Evolutionary conservation across 2,113 vertebrate genomes (phyloP).

Genomic region (Furnarius figulus): DNA sequence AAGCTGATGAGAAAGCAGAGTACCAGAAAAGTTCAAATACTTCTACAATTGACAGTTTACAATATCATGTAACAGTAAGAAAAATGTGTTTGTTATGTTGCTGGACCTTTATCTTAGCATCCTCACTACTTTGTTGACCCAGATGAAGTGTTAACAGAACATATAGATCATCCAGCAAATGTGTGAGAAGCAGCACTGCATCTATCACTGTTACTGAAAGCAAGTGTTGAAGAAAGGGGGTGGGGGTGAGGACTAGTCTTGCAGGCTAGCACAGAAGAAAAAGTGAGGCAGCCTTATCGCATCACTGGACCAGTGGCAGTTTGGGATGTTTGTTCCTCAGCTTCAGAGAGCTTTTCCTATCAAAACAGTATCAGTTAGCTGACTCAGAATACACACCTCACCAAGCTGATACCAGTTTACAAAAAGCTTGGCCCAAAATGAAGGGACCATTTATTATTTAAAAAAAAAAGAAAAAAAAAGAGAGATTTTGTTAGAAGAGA

Average conservation of each 20-base stretch:
- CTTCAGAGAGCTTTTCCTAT: not conserved
- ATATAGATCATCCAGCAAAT: not conserved
- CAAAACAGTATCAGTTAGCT: not conserved
- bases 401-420: not conserved
- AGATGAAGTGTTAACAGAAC: conserved; percentile 25
- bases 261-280: not conserved
- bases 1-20: not conserved
- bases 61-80: not conserved
- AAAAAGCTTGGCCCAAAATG: not conserved
- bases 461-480: not conserved
- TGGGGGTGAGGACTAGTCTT: not conserved
- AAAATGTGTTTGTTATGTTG: conserved; percentile 18
- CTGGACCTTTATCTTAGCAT: conserved; percentile 28
- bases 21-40: not conserved
- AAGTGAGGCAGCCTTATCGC: not conserved
- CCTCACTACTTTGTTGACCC: not conserved
- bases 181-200: conserved; percentile 1
- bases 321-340: not conserved
- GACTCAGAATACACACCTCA: not conserved
- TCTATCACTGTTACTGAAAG: not conserved
- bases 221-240: not conserved
- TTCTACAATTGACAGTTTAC: not conserved
- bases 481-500: not conserved
- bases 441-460: not conserved
- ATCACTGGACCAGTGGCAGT: accelerated